These are phyloP conservation scores for Petrocephalus schoutedeni DNA, from an alignment of 2,797 vertebrate genomes.

Conservation along the genomic window DNA sequence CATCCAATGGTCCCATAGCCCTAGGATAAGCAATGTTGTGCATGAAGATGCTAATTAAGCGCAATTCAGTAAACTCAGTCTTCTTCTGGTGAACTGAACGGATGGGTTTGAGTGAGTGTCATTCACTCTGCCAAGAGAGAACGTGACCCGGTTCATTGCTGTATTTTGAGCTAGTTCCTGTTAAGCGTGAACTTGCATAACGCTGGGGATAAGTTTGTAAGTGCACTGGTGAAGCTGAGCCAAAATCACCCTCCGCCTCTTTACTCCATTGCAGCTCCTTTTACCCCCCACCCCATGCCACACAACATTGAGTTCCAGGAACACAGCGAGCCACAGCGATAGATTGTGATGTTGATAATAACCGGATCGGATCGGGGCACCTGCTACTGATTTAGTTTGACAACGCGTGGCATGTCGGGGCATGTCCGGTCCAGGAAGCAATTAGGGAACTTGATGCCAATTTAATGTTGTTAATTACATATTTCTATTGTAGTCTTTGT, in stretches of 20 bases:
- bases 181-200: background rate
- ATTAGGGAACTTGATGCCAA: background rate
- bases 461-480: constrained; percentile 7
- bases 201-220: background rate
- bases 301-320: background rate
- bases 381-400: background rate
- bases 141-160: background rate
- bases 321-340: background rate
- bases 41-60: background rate
- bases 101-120: background rate
- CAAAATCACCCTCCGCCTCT: background rate
- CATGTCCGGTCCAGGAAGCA: background rate
- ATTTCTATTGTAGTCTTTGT: background rate
- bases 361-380: background rate
- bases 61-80: background rate
- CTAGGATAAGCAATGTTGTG: background rate
- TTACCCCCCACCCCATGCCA: background rate
- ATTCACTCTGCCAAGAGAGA: background rate
- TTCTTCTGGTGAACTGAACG: background rate
- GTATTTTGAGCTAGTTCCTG: background rate
- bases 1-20: background rate
- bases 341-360: background rate
- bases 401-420: background rate
- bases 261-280: background rate
- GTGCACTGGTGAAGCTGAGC: background rate